Conservation (phyloP, 2,888 invertebrate genomes). For the Meghimatium bilineatum region DNA sequence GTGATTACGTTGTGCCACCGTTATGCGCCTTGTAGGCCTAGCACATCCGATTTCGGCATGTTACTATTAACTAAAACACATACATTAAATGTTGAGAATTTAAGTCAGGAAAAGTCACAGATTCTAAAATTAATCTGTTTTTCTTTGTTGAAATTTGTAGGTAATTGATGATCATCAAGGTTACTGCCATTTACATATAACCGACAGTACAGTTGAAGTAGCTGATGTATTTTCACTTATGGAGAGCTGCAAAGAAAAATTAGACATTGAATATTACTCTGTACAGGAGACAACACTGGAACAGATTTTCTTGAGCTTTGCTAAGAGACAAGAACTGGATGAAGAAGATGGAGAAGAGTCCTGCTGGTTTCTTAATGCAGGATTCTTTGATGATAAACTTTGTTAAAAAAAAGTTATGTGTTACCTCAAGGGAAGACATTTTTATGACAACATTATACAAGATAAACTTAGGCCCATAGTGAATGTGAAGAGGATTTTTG, state of each 20-base stretch:
- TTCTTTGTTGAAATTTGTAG: slow-evolving; percentile 67
- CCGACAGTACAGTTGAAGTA: slow-evolving; percentile 69
- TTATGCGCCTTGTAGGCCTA: too few species aligned
- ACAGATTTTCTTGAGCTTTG: slow-evolving; percentile 79
- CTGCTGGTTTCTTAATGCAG: slow-evolving; percentile 34
- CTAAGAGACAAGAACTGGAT: slow-evolving; percentile 66
- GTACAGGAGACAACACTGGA: slow-evolving; percentile 76
- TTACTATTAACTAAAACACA: too few species aligned
- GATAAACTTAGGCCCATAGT: too few species aligned
- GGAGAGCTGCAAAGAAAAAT: slow-evolving; percentile 68
- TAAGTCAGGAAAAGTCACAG: too few species aligned
- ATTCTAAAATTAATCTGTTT: too few species aligned
- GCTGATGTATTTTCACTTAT: slow-evolving; percentile 74
- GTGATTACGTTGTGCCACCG: too few species aligned
- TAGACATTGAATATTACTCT: slow-evolving; percentile 74
- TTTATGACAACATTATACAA: not conserved
- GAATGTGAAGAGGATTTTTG: too few species aligned
- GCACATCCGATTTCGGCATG: too few species aligned
- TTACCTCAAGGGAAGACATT: not conserved
- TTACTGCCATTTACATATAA: slow-evolving; percentile 62
- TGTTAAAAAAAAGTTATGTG: not conserved
- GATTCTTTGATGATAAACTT: slow-evolving; percentile 34
- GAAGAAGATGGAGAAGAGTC: slow-evolving; percentile 49
- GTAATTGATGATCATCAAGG: slow-evolving; percentile 85
- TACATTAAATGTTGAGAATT: too few species aligned